Evolutionary conservation across 64 coral and sea anemone genomes (phyloP).

Genomic region (Dendrophyllia cribrosa): DNA sequence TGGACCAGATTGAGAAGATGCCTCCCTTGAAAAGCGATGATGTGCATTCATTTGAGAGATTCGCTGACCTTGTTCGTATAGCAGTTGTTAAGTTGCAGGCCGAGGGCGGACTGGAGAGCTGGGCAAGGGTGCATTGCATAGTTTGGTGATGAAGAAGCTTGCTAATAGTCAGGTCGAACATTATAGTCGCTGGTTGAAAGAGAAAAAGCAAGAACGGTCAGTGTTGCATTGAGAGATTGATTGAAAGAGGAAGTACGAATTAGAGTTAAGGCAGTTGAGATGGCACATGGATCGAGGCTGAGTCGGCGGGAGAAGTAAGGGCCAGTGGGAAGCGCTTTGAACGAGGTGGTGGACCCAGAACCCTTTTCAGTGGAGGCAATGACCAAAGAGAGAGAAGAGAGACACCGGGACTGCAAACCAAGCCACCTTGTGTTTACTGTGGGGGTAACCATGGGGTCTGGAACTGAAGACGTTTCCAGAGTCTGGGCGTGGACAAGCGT

Average conservation of each 20-base stretch:
- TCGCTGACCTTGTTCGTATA: too few relatives aligned
- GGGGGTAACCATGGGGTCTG: constrained; percentile 47
- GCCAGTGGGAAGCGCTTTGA: not conserved
- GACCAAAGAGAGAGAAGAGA: too few relatives aligned
- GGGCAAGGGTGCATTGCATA: too few relatives aligned
- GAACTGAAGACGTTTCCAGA: constrained; percentile 19
- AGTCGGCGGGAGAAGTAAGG: not conserved
- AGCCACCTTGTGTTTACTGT: too few relatives aligned
- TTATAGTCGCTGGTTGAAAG: constrained; percentile 57
- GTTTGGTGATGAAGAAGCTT: too few relatives aligned
- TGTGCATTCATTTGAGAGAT: too few relatives aligned
- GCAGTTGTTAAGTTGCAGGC: constrained; percentile 1
- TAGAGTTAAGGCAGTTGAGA: too few relatives aligned
- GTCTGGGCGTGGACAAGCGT: constrained; percentile 2
- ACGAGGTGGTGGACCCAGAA: not conserved
- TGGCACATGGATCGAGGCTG: constrained; percentile 21
- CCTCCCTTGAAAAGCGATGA: constrained; percentile 16
- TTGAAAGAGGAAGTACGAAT: too few relatives aligned
- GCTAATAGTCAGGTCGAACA: constrained; percentile 43
- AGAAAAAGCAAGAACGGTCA: constrained; percentile 37
- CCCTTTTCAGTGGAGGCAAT: constrained; percentile 18
- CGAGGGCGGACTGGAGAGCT: too few relatives aligned
- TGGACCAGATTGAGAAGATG: constrained; percentile 55
- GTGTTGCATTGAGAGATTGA: constrained; percentile 58
- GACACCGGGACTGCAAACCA: too few relatives aligned